A percentile compares a stretch with the other conserved stretches of the same genome.
These are phyloP conservation scores for Dreissena polymorpha DNA, from an alignment of 1,140 invertebrate species.

Conservation along the genomic window DNA sequence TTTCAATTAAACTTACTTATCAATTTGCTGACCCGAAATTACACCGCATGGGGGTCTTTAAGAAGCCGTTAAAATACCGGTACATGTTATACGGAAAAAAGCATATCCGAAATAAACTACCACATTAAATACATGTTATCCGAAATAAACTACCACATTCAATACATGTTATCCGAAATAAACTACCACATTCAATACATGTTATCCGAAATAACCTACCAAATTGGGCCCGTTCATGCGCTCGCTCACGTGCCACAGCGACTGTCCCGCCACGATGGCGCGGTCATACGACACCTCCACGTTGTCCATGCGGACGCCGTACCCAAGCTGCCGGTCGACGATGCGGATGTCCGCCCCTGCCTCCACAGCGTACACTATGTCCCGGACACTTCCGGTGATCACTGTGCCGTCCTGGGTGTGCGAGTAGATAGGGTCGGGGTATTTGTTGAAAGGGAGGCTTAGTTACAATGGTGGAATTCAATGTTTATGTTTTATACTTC, in stretches of 20 bases:
- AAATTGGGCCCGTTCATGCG: conserved; percentile 30
- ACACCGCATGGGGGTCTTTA: too few species aligned
- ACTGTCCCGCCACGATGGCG: conserved; percentile 25
- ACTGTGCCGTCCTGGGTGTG: conserved; percentile 50
- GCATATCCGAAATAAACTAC: too few species aligned
- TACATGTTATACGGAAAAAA: too few species aligned
- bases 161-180: too few species aligned
- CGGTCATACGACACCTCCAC: conserved; percentile 41
- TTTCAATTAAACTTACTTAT: too few species aligned
- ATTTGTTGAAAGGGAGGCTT: background rate
- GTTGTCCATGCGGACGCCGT: conserved; percentile 49
- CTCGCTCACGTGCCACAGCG: conserved; percentile 51
- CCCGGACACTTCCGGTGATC: conserved; percentile 37
- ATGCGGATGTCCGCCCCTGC: conserved; percentile 48
- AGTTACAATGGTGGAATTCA: too few species aligned
- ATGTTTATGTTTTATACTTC: too few species aligned
- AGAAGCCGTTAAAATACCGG: too few species aligned
- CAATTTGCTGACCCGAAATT: too few species aligned
- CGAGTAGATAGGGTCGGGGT: conserved; percentile 25
- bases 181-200: too few species aligned
- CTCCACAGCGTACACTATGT: conserved; percentile 43
- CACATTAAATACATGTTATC: too few species aligned
- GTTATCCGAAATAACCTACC: background rate
- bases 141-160: too few species aligned
- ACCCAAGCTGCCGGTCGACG: conserved; percentile 48